Evolutionary conservation across 2,797 vertebrate genomes (phyloP).

Genomic region (Cuculus canorus): DNA sequence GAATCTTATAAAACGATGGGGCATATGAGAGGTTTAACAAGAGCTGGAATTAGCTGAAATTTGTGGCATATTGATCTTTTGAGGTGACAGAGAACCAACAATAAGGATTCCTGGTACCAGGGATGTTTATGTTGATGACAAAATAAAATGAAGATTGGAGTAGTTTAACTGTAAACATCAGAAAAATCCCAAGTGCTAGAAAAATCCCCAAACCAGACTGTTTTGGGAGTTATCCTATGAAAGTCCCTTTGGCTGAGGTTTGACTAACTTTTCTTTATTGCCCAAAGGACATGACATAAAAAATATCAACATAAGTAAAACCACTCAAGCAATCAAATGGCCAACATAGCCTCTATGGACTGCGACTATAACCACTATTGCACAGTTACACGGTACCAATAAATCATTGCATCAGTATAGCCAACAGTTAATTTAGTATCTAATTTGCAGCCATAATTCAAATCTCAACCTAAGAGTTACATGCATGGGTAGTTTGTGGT

Average conservation of each 20-base stretch:
- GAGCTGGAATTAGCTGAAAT: neutral
- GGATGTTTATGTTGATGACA: no score
- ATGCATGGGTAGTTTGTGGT: neutral
- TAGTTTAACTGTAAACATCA: neutral
- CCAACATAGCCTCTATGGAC: neutral
- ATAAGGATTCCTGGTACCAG: neutral
- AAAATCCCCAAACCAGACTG: neutral
- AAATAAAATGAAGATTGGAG: neutral
- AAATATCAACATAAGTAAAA: neutral
- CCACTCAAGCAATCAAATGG: neutral
- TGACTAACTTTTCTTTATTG: neutral
- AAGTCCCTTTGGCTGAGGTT: neutral
- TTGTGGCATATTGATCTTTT: neutral
- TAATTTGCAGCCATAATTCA: neutral
- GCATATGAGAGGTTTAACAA: neutral
- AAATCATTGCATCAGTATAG: neutral
- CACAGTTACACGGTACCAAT: neutral
- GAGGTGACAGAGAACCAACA: neutral
- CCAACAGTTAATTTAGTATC: neutral
- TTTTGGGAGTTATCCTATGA: neutral
- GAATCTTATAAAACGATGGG: neutral
- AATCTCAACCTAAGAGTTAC: neutral
- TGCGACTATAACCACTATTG: neutral
- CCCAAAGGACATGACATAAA: neutral
- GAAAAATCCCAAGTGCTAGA: neutral